Percentiles rank a stretch among this genome's conserved stretches.
Conservation (phyloP, 2,113 vertebrate genomes). For the Atherinomorus stipes region DNA sequence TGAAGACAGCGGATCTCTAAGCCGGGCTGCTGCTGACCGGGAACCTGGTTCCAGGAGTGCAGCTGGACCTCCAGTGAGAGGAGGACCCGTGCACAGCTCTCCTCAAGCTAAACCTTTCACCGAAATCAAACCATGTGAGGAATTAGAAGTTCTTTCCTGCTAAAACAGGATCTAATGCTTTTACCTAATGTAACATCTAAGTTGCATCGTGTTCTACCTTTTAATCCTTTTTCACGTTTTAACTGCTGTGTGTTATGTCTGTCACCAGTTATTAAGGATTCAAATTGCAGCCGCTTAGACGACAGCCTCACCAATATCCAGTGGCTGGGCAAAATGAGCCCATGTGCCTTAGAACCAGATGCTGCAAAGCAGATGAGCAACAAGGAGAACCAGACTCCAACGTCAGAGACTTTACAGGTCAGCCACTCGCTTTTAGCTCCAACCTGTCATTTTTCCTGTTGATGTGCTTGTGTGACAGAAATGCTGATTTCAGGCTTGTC, state of each 20-base stretch:
- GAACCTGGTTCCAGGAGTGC: neutral
- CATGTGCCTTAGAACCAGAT: constrained; percentile 77
- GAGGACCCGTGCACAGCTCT: neutral
- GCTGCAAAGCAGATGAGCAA: constrained; percentile 57
- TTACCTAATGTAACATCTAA: too few species aligned
- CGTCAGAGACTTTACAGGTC: constrained; percentile 81
- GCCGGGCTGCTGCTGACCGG: constrained; percentile 8
- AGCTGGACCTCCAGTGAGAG: constrained; percentile 11
- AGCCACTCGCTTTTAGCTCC: neutral
- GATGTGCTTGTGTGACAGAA: constrained; percentile 7
- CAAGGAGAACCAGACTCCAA: constrained; percentile 84
- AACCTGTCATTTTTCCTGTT: neutral
- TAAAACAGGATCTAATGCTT: neutral
- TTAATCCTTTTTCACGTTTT: neutral
- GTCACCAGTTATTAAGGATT: constrained; percentile 80
- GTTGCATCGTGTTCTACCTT: neutral
- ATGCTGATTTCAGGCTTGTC: neutral
- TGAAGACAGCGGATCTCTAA: constrained; percentile 52
- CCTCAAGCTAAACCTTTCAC: constrained; percentile 39
- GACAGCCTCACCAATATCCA: constrained; percentile 93
- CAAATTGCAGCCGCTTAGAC: constrained; percentile 78
- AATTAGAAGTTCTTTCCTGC: neutral
- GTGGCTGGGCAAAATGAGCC: constrained; percentile 90
- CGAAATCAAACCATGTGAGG: constrained; percentile 61
- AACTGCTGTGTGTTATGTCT: neutral